Conservation (phyloP, 2,113 vertebrate genomes). For the Craseonycteris thonglongyai region DNA sequence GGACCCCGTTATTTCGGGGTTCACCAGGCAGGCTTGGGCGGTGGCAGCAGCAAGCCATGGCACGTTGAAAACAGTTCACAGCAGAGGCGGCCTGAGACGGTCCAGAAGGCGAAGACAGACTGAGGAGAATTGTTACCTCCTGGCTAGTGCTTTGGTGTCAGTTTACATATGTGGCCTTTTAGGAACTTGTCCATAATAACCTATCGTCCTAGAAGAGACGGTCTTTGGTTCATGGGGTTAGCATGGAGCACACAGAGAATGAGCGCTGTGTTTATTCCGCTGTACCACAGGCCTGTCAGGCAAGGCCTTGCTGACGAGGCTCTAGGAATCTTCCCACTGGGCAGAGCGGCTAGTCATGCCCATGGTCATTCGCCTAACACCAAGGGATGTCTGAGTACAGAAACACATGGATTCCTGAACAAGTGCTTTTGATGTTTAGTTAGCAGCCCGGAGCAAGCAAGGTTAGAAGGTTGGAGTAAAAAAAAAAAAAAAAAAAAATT, state of each 20-base stretch:
- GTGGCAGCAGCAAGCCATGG: neutral
- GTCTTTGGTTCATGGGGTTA: too few relatives aligned
- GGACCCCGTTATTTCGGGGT: neutral
- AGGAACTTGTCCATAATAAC: neutral
- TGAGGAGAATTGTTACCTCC: neutral
- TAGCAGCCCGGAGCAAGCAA: neutral
- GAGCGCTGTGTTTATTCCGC: neutral
- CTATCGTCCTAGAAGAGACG: neutral
- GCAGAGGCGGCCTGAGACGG: neutral
- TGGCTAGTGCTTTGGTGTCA: neutral
- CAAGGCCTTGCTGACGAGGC: neutral
- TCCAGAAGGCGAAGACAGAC: neutral
- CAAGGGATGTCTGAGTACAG: neutral
- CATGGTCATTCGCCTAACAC: neutral
- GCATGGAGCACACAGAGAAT: neutral
- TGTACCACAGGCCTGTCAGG: neutral
- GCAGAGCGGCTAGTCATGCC: neutral
- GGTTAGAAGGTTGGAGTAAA: neutral
- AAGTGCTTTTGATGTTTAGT: neutral
- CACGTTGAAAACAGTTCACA: neutral
- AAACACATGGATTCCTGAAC: neutral
- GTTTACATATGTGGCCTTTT: neutral
- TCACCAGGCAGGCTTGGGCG: fast-evolving
- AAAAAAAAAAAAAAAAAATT: too few relatives aligned
- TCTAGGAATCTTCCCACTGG: neutral